Conservation (phyloP, 2,797 vertebrate species). For the Lacerta agilis region DNA sequence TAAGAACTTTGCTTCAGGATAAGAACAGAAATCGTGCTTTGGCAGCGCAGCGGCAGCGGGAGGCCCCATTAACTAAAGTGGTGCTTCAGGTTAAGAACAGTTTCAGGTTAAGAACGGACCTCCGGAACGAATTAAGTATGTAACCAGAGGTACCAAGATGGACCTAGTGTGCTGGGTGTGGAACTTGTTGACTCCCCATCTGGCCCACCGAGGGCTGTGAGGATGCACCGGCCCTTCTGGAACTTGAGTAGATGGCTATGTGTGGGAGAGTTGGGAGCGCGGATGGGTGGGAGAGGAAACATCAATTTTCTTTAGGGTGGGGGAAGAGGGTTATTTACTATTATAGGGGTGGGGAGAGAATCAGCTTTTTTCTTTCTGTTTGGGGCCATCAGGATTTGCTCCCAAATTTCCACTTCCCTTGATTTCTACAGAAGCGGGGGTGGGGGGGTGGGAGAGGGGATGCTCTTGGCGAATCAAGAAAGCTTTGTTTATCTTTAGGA, state of each 20-base stretch:
- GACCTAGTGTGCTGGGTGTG: neutral
- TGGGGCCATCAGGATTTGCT: neutral
- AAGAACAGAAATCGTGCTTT: too few species aligned
- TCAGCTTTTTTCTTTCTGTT: neutral
- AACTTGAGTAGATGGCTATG: slow-evolving; percentile 34
- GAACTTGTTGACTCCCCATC: neutral
- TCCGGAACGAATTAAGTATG: too few species aligned
- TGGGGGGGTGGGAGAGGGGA: neutral
- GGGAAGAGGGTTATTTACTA: neutral
- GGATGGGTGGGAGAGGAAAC: neutral
- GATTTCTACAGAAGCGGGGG: neutral
- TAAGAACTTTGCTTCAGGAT: too few species aligned
- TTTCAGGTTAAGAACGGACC: too few species aligned
- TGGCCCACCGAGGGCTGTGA: neutral
- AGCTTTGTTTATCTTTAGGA: neutral
- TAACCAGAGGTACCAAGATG: slow-evolving; percentile 43
- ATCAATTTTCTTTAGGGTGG: too few species aligned
- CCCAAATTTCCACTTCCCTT: neutral
- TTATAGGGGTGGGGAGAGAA: too few species aligned
- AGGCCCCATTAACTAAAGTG: too few species aligned
- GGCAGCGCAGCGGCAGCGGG: too few species aligned
- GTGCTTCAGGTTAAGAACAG: too few species aligned
- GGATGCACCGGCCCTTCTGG: neutral
- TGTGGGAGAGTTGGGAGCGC: neutral
- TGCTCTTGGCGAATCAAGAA: too few species aligned